phyloP scores from a whole-genome alignment of 2,797 vertebrate genomes.

The Pseudochaenichthys georgianus region DNA sequence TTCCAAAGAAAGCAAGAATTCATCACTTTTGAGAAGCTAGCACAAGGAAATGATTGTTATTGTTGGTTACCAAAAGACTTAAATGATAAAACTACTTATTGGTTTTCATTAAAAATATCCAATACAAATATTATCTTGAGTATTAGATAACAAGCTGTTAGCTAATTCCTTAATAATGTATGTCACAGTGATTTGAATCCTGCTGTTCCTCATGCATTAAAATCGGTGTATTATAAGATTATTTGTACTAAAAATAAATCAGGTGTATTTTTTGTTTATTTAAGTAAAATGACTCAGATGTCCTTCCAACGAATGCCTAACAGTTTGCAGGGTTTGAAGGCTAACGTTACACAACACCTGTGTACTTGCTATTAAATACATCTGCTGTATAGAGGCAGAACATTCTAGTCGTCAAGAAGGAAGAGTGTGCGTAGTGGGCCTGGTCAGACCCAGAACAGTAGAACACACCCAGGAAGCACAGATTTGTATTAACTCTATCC shows the following conservation, averaged over 20 bases:
- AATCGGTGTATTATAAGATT: too few relatives aligned
- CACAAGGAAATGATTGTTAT: not conserved
- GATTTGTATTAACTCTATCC: slow-evolving; percentile 26
- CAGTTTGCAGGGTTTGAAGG: slow-evolving; percentile 1
- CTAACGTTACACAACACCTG: not conserved
- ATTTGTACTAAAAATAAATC: too few relatives aligned
- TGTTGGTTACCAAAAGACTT: not conserved
- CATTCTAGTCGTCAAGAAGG: slow-evolving; percentile 38
- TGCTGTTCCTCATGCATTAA: too few relatives aligned
- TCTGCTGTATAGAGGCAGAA: slow-evolving; percentile 18
- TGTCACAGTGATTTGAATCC: too few relatives aligned
- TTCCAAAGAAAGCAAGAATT: not conserved
- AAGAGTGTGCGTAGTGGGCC: slow-evolving; percentile 39
- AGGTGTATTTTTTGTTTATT: too few relatives aligned
- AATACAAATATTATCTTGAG: not conserved
- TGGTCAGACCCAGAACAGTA: slow-evolving; percentile 42
- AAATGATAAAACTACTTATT: not conserved
- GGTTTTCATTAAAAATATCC: not conserved
- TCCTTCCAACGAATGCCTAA: not conserved
- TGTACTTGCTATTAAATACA: not conserved
- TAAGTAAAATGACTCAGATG: too few relatives aligned
- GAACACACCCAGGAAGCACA: slow-evolving; percentile 75
- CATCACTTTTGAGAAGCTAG: not conserved
- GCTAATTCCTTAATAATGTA: too few relatives aligned
- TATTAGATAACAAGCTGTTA: not conserved